Evolutionary conservation across 2,797 vertebrate genomes (phyloP).

Genomic region (Pogoniulus pusillus): DNA sequence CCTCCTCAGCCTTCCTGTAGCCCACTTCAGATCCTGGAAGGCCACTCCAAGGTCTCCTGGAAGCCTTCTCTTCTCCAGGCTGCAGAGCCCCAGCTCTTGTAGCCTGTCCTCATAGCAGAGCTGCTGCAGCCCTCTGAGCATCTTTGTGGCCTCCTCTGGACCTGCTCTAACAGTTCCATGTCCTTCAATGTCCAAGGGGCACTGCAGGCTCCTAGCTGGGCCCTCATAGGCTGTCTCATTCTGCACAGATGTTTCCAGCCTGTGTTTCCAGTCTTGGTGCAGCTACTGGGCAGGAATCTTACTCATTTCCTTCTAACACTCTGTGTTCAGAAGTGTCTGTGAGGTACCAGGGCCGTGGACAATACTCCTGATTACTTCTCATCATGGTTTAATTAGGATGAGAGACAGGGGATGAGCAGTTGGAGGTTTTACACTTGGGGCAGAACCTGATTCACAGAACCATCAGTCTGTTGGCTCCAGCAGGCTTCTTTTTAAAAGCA

Average conservation of each 20-base stretch:
- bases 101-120: too few species aligned
- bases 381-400: conserved; percentile 53
- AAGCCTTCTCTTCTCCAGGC: too few species aligned
- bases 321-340: neutral
- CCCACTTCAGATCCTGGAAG: too few species aligned
- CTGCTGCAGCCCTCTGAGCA: too few species aligned
- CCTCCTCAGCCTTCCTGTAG: too few species aligned
- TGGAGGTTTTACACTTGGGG: neutral
- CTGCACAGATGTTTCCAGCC: neutral
- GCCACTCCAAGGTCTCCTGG: too few species aligned
- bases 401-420: neutral
- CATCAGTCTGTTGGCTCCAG: neutral
- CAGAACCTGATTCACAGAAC: conserved; percentile 25
- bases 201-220: neutral
- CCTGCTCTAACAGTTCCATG: too few species aligned
- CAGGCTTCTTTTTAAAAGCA: neutral
- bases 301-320: neutral
- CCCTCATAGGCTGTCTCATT: neutral
- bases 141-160: too few species aligned
- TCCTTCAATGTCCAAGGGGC: too few species aligned
- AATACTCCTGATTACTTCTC: conserved; percentile 45
- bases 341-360: conserved; percentile 7
- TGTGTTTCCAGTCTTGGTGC: neutral
- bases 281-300: neutral
- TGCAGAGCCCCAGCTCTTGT: too few species aligned